These are phyloP conservation scores for Microtus ochrogaster DNA, from an alignment of 2,113 vertebrate species.

Conservation along the genomic window DNA sequence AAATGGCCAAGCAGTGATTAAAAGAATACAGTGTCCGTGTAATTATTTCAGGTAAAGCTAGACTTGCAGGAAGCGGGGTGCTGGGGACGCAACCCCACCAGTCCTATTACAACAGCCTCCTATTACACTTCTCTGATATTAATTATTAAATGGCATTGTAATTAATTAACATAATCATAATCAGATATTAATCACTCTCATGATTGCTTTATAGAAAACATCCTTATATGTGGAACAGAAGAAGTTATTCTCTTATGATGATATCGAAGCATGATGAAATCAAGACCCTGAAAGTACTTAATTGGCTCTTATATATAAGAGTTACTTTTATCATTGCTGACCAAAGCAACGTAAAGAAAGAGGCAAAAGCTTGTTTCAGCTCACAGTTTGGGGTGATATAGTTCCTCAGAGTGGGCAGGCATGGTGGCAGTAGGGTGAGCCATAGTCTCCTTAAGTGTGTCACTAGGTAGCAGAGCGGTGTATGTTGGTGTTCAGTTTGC, in stretches of 20 bases:
- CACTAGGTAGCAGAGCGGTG: neutral
- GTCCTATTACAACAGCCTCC: too few relatives aligned
- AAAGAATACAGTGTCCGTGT: too few relatives aligned
- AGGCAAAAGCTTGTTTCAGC: neutral
- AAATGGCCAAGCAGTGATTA: too few relatives aligned
- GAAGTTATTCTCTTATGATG: neutral
- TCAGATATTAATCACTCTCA: neutral
- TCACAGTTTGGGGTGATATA: neutral
- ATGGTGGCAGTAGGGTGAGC: neutral
- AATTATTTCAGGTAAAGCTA: too few relatives aligned
- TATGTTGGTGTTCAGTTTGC: too few relatives aligned
- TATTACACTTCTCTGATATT: neutral
- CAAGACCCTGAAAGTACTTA: neutral
- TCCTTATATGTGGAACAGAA: neutral
- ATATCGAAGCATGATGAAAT: neutral
- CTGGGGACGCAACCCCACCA: too few relatives aligned
- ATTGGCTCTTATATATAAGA: neutral
- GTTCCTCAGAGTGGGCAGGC: neutral
- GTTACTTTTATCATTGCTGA: neutral
- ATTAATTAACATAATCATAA: constrained; percentile 16
- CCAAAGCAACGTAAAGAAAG: neutral
- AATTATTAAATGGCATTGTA: neutral
- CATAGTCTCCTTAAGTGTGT: neutral
- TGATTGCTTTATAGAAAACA: neutral
- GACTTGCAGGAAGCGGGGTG: too few relatives aligned